These are phyloP conservation scores for Marcusenius ussheri DNA, from an alignment of 2,113 vertebrate species.

Conservation along the genomic window DNA sequence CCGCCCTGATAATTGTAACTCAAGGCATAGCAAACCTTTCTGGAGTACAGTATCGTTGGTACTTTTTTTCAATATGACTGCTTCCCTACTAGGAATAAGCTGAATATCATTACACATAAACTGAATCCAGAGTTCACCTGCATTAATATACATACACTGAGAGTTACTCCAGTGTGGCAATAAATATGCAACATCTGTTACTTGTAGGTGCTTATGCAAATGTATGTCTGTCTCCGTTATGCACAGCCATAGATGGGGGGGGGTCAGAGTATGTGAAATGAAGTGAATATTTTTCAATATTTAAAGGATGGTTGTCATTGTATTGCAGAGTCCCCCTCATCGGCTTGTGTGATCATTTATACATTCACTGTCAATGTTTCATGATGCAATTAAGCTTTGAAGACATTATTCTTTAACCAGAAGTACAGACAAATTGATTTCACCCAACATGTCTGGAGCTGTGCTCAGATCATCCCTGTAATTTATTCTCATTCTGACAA, in stretches of 20 bases:
- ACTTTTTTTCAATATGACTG: constrained; percentile 65
- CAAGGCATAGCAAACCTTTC: constrained; percentile 45
- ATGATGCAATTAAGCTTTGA: neutral
- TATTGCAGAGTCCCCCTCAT: neutral
- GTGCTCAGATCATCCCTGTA: neutral
- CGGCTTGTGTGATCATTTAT: neutral
- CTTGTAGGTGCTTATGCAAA: constrained; percentile 61
- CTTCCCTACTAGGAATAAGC: constrained; percentile 65
- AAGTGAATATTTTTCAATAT: constrained; percentile 36
- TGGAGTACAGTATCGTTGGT: constrained; percentile 41
- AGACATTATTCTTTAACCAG: neutral
- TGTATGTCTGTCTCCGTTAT: constrained; percentile 44
- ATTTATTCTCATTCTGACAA: neutral
- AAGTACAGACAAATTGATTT: constrained; percentile 10
- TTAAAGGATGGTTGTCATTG: constrained; percentile 13
- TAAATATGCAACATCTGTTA: constrained; percentile 60
- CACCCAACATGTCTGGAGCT: neutral
- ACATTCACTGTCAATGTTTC: neutral
- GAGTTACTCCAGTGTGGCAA: constrained; percentile 47
- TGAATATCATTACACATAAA: constrained; percentile 73
- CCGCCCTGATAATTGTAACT: constrained; percentile 44
- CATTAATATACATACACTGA: constrained; percentile 71
- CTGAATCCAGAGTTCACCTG: constrained; percentile 55
- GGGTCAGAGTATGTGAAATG: constrained; percentile 42
- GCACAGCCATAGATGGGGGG: constrained; percentile 42